Percentiles rank a stretch among this genome's conserved stretches.
These are phyloP conservation scores for Grapholita molesta DNA, from an alignment of 1,140 invertebrate genomes.

Conservation along the genomic window DNA sequence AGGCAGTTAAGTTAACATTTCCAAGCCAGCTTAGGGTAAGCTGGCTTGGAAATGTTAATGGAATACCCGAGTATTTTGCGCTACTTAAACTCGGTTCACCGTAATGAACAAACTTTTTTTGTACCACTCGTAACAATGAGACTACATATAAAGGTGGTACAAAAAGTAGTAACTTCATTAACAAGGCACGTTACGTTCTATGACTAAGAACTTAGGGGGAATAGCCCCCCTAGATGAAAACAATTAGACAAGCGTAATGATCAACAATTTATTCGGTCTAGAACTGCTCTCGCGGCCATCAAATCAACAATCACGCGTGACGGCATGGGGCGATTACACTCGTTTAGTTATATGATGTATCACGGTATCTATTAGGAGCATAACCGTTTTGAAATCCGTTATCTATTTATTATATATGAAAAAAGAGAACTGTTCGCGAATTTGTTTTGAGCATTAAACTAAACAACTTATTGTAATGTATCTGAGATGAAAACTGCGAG, in stretches of 20 bases:
- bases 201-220: neutral
- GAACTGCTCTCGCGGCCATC: neutral
- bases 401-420: neutral
- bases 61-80: too few species aligned
- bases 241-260: slow-evolving; percentile 10
- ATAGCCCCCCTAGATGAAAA: neutral
- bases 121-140: too few species aligned
- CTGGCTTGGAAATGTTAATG: too few species aligned
- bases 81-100: too few species aligned
- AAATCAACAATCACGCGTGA: slow-evolving; percentile 13
- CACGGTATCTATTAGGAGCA: slow-evolving; percentile 3
- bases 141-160: neutral
- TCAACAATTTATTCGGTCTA: slow-evolving; percentile 4
- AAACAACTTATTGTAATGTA: neutral
- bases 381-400: neutral
- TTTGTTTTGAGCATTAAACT: neutral
- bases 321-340: slow-evolving; percentile 9
- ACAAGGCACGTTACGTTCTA: neutral
- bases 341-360: slow-evolving; percentile 4
- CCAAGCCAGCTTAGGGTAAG: too few species aligned
- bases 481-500: too few species aligned
- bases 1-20: too few species aligned
- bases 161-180: neutral
- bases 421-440: neutral
- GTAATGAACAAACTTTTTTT: neutral